Evolutionary conservation across 1,140 invertebrate genomes (phyloP).

Genomic region (Drosophila kanapiae): DNA sequence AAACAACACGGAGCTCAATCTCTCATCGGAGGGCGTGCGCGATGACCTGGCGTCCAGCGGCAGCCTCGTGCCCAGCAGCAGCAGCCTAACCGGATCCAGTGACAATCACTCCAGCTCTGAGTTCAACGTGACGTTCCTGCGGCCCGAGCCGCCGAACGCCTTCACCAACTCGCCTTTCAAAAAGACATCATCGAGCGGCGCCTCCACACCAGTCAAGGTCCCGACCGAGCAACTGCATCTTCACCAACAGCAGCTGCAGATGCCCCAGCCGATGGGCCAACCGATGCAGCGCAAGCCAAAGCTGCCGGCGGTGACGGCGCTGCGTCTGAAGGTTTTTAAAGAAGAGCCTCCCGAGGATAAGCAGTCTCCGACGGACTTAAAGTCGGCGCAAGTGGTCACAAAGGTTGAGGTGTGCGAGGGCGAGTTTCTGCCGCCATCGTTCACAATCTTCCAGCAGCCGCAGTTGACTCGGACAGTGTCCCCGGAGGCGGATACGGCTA

Average conservation of each 20-base stretch:
- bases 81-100: constrained; percentile 31
- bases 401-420: constrained; percentile 62
- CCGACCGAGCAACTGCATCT: constrained; percentile 56
- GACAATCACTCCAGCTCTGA: constrained; percentile 64
- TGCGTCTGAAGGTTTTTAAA: constrained; percentile 71
- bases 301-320: constrained; percentile 57
- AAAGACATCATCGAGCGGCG: constrained; percentile 45
- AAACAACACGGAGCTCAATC: constrained; percentile 71
- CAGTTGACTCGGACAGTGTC: constrained; percentile 9
- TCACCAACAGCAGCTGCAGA: constrained; percentile 33
- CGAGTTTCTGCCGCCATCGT: constrained; percentile 60
- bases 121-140: constrained; percentile 69
- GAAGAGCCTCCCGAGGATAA: constrained; percentile 65
- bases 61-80: constrained; percentile 8
- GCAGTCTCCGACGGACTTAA: background rate
- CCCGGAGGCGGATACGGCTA: constrained; percentile 15
- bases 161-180: constrained; percentile 75
- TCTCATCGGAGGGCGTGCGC: constrained; percentile 56
- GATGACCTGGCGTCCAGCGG: constrained; percentile 50
- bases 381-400: constrained; percentile 35
- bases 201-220: constrained; percentile 42
- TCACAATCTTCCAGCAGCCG: constrained; percentile 67
- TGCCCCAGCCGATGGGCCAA: constrained; percentile 32
- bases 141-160: constrained; percentile 71
- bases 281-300: constrained; percentile 60